Base-by-base conservation (phyloP, 2,888 invertebrate species). In the Noctua janthina region DNA sequence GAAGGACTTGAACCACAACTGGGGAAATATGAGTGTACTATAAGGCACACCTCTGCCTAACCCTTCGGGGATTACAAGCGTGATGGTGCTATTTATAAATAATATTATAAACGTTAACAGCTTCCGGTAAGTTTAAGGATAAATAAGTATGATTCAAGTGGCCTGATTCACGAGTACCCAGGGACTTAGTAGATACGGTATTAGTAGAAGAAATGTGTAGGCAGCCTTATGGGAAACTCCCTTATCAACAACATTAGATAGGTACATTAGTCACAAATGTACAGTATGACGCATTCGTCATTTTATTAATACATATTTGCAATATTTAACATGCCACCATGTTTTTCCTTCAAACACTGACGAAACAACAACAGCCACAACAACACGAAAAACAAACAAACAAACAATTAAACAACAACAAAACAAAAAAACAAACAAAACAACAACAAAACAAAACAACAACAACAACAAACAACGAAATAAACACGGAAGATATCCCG, bases 111-210 rank as follows among this genome's bases (percentile, higher is more conserved):
- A 20, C 39, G 20, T 20, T 39, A 74, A 29, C 29, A 3, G 29
- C 13, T 73, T 20, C 15, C 73, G 2, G 51, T 73, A 10, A 43
- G n/a, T 76, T 56, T 29, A 76, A 46, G 23, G 17, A 29, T 76
- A 39, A 39, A 13, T 76, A 6, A 11, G 2, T 76, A 23, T 49
- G 17, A 20, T 49, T 35, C 15, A 74, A 72, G 35, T 74, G 72
- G 11, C 35, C 29, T 73, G 11, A 39, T 35, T 72, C 49, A 72
- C 11, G 23, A 74, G 11, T n/a, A 67, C 17, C 8, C 13, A 13
- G 0, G 35, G 8, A 64, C 11, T 1, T 23, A 35, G 10, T 49
- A 35, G 11, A 8, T 29, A 56, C 0, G 0, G 10, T 35, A 35
- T 35, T 23, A 7, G 17, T 35, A n/a, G 35, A 35, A 49, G 10